These are phyloP conservation scores for Crossaster papposus DNA, from an alignment of 53 echinoderm and acorn worm species.

Conservation along the genomic window DNA sequence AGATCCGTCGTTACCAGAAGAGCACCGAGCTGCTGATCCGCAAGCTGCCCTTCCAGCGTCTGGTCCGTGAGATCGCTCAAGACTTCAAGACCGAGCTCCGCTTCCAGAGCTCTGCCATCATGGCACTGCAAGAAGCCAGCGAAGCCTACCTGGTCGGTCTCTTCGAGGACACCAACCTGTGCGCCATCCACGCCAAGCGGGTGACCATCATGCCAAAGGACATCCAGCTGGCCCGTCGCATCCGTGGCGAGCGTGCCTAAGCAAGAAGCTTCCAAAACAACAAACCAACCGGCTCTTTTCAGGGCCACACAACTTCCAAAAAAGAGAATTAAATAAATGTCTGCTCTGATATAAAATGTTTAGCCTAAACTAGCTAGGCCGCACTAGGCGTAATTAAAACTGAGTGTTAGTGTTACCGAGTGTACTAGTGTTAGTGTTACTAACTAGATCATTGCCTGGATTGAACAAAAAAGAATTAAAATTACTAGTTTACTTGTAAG, in stretches of 20 bases:
- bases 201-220: constrained; percentile 97
- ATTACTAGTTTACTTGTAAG: too few relatives aligned
- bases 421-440: too few relatives aligned
- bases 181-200: constrained; percentile 96
- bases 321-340: constrained; percentile 35
- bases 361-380: too few relatives aligned
- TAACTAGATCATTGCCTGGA: too few relatives aligned
- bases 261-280: not conserved
- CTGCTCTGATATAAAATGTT: not conserved
- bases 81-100: constrained; percentile 97
- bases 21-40: constrained; percentile 79
- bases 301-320: constrained; percentile 71
- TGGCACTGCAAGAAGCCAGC: constrained; percentile 92
- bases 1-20: constrained; percentile 80
- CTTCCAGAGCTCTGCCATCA: constrained; percentile 93
- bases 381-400: too few relatives aligned
- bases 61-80: constrained; percentile 95
- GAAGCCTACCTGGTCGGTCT: constrained; percentile 93
- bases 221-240: constrained; percentile 92
- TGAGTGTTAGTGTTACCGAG: too few relatives aligned
- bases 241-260: constrained; percentile 95
- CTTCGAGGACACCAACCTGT: constrained; percentile 93
- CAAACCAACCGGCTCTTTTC: constrained; percentile 75
- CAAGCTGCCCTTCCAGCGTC: constrained; percentile 93
- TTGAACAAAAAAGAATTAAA: too few relatives aligned